A percentile compares a stretch with the other conserved stretches of the same genome.
These are phyloP conservation scores for Drosophila bocki DNA, from an alignment of 1,140 invertebrate species.

Conservation along the genomic window DNA sequence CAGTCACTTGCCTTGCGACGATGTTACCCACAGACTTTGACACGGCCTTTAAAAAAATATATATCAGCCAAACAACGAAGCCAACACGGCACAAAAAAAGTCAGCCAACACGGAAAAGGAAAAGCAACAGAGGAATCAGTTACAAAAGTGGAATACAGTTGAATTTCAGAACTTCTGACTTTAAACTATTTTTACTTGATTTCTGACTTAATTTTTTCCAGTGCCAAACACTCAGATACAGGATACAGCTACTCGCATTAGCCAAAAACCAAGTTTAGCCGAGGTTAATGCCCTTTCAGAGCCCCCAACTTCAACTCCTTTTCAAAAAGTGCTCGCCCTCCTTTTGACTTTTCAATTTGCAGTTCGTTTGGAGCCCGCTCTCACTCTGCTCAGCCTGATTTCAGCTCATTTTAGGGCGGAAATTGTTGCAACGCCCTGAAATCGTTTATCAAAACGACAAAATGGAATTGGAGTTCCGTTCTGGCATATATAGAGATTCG, in stretches of 20 bases:
- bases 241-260: conserved; percentile 51
- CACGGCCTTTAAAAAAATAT: conserved; percentile 41
- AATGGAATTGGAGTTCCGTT: conserved; percentile 83
- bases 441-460: conserved; percentile 84
- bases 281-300: conserved; percentile 71
- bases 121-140: conserved; percentile 22
- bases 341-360: conserved; percentile 73
- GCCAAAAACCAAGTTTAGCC: conserved; percentile 51
- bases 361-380: conserved; percentile 32
- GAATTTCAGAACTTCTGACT: background rate
- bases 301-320: conserved; percentile 24
- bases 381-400: conserved; percentile 32
- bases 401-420: conserved; percentile 77
- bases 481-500: conserved; percentile 33
- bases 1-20: conserved; percentile 59
- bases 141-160: background rate
- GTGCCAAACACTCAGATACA: conserved; percentile 10
- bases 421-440: conserved; percentile 83
- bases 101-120: conserved; percentile 27
- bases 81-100: conserved; percentile 21
- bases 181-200: background rate
- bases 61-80: conserved; percentile 14
- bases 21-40: conserved; percentile 62
- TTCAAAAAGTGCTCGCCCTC: conserved; percentile 26
- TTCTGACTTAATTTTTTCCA: background rate